Conservation (phyloP, 2,888 invertebrate species). For the Leptinotarsa haldemani region DNA sequence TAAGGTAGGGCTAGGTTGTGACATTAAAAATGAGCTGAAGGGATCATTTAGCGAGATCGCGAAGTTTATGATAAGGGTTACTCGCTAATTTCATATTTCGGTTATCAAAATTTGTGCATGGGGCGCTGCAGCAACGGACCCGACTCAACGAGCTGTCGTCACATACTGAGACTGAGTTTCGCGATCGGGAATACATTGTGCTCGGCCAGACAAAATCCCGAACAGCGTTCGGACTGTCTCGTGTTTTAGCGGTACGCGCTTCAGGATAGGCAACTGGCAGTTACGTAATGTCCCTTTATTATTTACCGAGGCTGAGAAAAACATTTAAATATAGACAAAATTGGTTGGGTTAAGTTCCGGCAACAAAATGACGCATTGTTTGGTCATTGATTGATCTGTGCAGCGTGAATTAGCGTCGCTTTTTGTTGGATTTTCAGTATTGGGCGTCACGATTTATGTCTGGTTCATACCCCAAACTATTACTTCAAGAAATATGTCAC, state of each 20-base stretch:
- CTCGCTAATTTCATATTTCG: conserved; percentile 36
- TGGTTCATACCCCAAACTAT: too few relatives aligned
- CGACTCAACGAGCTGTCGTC: conserved; percentile 56
- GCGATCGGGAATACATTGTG: conserved; percentile 52
- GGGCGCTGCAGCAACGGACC: conserved; percentile 30
- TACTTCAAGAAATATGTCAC: background rate
- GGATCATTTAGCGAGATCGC: conserved; percentile 25
- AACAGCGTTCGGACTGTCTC: conserved; percentile 55
- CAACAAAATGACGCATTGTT: conserved; percentile 43
- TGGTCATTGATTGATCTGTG: conserved; percentile 31
- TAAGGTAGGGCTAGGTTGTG: conserved; percentile 8
- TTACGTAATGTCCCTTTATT: conserved; percentile 62
- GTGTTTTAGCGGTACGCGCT: conserved; percentile 37
- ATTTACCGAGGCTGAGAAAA: conserved; percentile 54
- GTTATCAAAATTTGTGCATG: conserved; percentile 34
- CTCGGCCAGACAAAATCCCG: conserved; percentile 61
- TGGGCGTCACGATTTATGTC: background rate
- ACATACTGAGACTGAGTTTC: conserved; percentile 64
- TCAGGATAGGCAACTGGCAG: conserved; percentile 59
- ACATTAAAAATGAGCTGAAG: conserved; percentile 5
- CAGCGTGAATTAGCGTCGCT: background rate
- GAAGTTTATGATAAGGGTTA: conserved; percentile 24
- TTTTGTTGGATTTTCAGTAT: conserved; percentile 10
- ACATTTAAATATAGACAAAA: conserved; percentile 58
- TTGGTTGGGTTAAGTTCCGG: conserved; percentile 53